These are phyloP conservation scores for Sarcophaga variegata DNA, from an alignment of 2,888 invertebrate species.

Conservation along the genomic window DNA sequence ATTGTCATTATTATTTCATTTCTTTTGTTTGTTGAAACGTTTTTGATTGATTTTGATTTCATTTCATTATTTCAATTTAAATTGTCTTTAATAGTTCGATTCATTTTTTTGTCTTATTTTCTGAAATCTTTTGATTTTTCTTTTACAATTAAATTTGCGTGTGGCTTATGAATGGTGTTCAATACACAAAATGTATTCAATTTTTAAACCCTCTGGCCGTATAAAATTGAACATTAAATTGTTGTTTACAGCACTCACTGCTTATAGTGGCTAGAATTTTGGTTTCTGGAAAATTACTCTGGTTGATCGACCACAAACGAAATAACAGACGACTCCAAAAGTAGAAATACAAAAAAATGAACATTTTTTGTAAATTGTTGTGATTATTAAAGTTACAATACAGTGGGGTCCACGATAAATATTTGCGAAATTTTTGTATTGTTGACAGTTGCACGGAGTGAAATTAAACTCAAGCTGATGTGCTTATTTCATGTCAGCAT, in stretches of 20 bases:
- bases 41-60: conserved; percentile 68
- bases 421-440: too few species aligned
- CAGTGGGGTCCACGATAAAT: background rate
- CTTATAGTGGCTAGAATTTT: conserved; percentile 19
- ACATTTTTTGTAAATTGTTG: background rate
- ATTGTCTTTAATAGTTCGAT: conserved; percentile 3
- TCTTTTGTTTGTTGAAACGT: conserved; percentile 69
- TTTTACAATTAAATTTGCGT: conserved; percentile 51
- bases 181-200: background rate
- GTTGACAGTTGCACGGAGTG: too few species aligned
- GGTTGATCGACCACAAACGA: background rate
- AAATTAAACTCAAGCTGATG: too few species aligned
- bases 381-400: background rate
- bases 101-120: background rate
- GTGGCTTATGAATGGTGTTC: conserved; percentile 14
- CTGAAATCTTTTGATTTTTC: background rate
- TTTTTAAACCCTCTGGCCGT: conserved; percentile 6
- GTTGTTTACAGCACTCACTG: background rate
- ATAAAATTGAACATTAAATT: conserved; percentile 3
- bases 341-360: background rate
- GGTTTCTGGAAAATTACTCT: background rate
- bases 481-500: too few species aligned
- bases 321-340: background rate
- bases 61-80: conserved; percentile 38
- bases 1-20: conserved; percentile 44